Conservation (phyloP, 2,113 vertebrate species). For the Rissa tridactyla region DNA sequence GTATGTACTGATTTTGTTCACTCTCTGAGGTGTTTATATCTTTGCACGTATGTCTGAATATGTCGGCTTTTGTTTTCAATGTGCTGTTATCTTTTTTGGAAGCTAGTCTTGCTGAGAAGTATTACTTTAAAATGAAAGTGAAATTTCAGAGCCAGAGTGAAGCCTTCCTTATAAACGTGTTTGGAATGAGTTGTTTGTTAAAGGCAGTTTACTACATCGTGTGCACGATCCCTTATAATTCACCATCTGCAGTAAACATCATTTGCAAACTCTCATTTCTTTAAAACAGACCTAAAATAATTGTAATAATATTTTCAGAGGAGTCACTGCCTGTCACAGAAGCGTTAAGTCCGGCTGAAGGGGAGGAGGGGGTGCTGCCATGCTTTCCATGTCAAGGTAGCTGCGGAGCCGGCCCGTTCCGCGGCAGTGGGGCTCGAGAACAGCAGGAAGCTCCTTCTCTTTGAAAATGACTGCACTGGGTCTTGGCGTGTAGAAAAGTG, state of each 20-base stretch:
- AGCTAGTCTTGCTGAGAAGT: not conserved
- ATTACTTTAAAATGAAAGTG: not conserved
- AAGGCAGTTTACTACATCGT: not conserved
- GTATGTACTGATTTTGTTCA: not conserved
- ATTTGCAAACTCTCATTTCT: conserved; percentile 4
- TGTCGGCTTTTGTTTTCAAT: not conserved
- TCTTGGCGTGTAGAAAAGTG: not conserved
- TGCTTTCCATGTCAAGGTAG: not conserved
- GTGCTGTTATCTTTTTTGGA: not conserved
- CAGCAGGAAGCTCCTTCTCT: not conserved
- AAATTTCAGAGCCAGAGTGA: not conserved
- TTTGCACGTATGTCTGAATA: not conserved
- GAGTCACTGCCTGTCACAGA: not conserved
- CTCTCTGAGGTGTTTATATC: not conserved
- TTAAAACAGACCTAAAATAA: not conserved
- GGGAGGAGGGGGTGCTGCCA: not conserved
- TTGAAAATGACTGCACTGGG: not conserved
- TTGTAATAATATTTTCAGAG: not conserved
- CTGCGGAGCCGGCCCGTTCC: not conserved
- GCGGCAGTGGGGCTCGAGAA: not conserved
- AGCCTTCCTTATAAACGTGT: not conserved
- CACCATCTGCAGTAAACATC: conserved; percentile 16
- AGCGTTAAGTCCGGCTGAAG: not conserved
- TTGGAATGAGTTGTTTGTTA: conserved; percentile 12
- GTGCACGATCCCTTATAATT: not conserved